Percentiles rank a stretch among this genome's conserved stretches.
These are phyloP conservation scores for Drosophila siamana DNA, from an alignment of 2,888 invertebrate species.

Conservation along the genomic window DNA sequence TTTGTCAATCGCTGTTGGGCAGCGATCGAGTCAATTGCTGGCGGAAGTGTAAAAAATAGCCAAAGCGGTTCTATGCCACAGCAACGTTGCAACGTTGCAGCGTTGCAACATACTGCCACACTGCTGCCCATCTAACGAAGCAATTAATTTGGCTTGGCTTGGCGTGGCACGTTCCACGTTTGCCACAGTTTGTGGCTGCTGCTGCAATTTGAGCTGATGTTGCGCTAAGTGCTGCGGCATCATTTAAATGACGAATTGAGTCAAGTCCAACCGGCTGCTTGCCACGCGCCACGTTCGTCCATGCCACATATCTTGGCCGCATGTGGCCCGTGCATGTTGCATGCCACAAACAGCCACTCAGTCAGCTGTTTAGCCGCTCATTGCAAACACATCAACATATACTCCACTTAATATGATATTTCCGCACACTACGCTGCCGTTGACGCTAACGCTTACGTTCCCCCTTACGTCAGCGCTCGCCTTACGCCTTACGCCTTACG, in stretches of 20 bases:
- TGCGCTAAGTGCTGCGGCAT: conserved; percentile 74
- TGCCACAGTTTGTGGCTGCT: conserved; percentile 25
- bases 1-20: conserved; percentile 77
- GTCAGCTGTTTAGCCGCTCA: conserved; percentile 23
- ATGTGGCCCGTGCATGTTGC: conserved; percentile 15
- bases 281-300: conserved; percentile 17
- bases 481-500: background rate
- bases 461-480: background rate
- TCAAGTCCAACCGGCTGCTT: conserved; percentile 60
- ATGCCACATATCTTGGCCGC: conserved; percentile 41
- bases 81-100: conserved; percentile 18
- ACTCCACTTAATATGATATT: conserved; percentile 17
- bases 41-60: conserved; percentile 72
- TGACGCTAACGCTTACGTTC: background rate
- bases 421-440: background rate
- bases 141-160: conserved; percentile 79
- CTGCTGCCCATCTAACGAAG: conserved; percentile 73
- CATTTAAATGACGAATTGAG: conserved; percentile 80
- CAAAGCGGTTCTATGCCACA: conserved; percentile 60
- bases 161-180: conserved; percentile 72
- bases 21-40: conserved; percentile 35
- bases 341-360: conserved; percentile 22
- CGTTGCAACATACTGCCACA: conserved; percentile 34
- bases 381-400: conserved; percentile 21
- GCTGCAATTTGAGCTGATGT: conserved; percentile 73